Evolutionary conservation across 2,113 vertebrate genomes (phyloP), one percentile per base, ranked within the genome.

Genomic region (Pelodiscus sinensis): DNA sequence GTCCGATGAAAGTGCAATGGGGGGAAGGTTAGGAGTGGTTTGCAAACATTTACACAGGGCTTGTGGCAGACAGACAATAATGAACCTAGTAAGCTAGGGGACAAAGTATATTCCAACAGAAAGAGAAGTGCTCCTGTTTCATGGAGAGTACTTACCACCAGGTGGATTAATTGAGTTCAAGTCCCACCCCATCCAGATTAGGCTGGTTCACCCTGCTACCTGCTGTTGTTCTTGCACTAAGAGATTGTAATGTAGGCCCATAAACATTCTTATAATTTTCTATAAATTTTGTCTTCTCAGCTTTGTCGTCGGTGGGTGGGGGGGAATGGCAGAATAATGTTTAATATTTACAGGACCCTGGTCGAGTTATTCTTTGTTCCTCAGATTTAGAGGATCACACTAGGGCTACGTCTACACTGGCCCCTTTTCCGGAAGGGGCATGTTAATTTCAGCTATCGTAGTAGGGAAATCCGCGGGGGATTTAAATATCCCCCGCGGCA

Each of bases 311-410:
- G 44, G 44, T 44, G 44, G 44, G 38, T 56, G 35, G 82, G 79
- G 68, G 56, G 65, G 84, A 91, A 79, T 89, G n/a, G 87, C 84
- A 94, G 51, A 89, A 91, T 80, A 87, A 88, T 54, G 18, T 71
- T 93, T 77, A 54, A 57, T 15, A 86, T 85, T 81, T 93, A 79
- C 0, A 90, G 81, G 68, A 19, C 54, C 3, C 2, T 54, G 84
- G 7, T 81, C 87, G 92, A 86, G n/a, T 90, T 25, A 51, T 51
- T 83, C 77, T 57, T 71, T 51, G 82, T 92, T 86, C 86, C 93
- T 91, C 77, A 83, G 82, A 79, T 77, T 81, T 51, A 85, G 84
- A 86, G 82, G 86, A 58, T 58, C 57, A 25, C 19, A 21, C 55
- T 56, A 3, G 18, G 44, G 44, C n/a, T n/a, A n/a, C n/a, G n/a